Evolutionary conservation across 1,140 invertebrate species (phyloP).

Genomic region (Drosophila suzukii): DNA sequence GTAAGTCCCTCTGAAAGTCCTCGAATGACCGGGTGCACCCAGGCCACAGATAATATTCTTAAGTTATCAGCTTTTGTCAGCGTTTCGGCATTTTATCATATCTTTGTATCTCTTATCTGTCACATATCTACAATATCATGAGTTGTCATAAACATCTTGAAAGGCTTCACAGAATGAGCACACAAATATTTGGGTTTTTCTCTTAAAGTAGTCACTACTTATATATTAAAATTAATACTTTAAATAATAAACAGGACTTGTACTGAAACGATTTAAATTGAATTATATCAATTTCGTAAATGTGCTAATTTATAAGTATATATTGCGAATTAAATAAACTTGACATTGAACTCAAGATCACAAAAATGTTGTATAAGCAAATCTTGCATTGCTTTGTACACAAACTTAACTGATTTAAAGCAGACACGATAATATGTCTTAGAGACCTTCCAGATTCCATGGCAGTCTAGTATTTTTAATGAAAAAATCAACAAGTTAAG

Average conservation of each 20-base stretch:
- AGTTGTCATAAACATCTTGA: slow-evolving; percentile 25
- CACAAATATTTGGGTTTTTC: no score
- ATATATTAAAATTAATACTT: background rate
- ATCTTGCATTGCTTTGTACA: background rate
- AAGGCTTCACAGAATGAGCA: background rate
- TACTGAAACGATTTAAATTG: background rate
- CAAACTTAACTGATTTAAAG: background rate
- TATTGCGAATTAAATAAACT: background rate
- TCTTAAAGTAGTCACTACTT: no score
- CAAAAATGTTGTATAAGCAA: background rate
- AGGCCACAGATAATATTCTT: background rate
- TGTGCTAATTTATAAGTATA: background rate
- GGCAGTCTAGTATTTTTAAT: background rate
- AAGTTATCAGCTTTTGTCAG: background rate
- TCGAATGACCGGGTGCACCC: no score
- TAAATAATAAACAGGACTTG: background rate
- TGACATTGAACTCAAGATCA: background rate
- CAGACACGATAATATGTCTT: background rate
- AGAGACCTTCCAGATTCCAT: background rate
- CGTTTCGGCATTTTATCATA: slow-evolving; percentile 24
- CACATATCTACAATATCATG: slow-evolving; percentile 21
- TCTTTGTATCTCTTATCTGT: slow-evolving; percentile 12
- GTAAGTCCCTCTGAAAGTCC: background rate
- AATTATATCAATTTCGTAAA: background rate
- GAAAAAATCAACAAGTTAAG: background rate